phyloP scores from a whole-genome alignment of 2,797 vertebrate genomes.

The Acanthopagrus latus region DNA sequence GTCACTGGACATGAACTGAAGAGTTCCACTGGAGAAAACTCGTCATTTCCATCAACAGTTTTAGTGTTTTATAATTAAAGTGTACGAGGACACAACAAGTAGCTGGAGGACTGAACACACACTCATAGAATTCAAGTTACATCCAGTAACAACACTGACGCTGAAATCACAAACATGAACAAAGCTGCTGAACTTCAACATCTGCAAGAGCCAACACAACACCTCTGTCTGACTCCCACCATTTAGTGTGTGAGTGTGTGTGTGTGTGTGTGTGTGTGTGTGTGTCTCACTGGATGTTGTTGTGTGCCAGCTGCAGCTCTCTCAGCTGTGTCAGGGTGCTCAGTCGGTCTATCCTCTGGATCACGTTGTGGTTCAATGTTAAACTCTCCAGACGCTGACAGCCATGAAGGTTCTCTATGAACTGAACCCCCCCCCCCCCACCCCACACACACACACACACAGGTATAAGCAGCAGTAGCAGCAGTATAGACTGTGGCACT shows the following conservation, averaged over 20 bases:
- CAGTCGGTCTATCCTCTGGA: conserved; percentile 85
- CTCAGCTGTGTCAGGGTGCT: conserved; percentile 84
- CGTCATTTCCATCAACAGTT: too few species aligned
- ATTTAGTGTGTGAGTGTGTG: background rate
- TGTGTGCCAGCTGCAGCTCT: conserved; percentile 89
- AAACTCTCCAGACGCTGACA: conserved; percentile 32
- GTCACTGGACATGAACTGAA: too few species aligned
- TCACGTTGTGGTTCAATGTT: conserved; percentile 29
- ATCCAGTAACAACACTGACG: too few species aligned
- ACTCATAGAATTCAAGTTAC: too few species aligned
- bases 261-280: background rate
- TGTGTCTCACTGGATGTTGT: conserved; percentile 84
- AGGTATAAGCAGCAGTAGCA: background rate
- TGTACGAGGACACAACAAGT: too few species aligned
- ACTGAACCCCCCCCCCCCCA: conserved; percentile 27
- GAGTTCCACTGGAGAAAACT: too few species aligned
- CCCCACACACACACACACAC: conserved; percentile 4
- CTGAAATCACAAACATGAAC: too few species aligned
- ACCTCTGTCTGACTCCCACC: too few species aligned
- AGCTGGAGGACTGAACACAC: too few species aligned
- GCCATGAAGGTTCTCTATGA: conserved; percentile 38
- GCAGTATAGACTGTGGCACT: background rate
- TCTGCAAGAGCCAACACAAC: too few species aligned
- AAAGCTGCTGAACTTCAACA: too few species aligned
- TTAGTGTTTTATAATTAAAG: too few species aligned